Percentiles rank a stretch among this genome's conserved stretches.
Evolutionary conservation across 2,888 invertebrate genomes (phyloP).

Genomic region (Prosopocoilus inquinatus): DNA sequence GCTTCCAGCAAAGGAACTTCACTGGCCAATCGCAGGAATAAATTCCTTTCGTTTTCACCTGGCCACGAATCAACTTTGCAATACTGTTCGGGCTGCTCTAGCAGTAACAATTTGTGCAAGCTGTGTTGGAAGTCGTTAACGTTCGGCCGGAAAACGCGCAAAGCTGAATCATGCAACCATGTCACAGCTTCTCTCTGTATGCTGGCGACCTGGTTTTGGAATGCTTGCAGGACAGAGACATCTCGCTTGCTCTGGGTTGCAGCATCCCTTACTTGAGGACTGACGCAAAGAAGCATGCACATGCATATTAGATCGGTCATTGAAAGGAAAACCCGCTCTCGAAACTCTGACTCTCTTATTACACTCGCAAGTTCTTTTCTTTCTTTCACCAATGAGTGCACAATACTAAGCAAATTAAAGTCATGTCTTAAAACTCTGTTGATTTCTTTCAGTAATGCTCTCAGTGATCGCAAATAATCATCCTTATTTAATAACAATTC

Average conservation of each 20-base stretch:
- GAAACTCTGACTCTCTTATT: slow-evolving; percentile 64
- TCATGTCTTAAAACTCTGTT: slow-evolving; percentile 81
- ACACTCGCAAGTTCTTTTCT: slow-evolving; percentile 61
- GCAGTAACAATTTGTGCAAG: slow-evolving; percentile 74
- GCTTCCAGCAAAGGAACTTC: slow-evolving; percentile 88
- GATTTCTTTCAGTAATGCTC: slow-evolving; percentile 84
- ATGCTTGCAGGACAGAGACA: slow-evolving; percentile 53
- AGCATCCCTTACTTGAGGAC: slow-evolving; percentile 71
- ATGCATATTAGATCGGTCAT: slow-evolving; percentile 83
- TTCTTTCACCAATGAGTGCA: slow-evolving; percentile 70
- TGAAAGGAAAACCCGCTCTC: slow-evolving; percentile 81
- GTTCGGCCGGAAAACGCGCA: slow-evolving; percentile 69
- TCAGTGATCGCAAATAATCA: slow-evolving; percentile 84
- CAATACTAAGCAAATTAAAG: slow-evolving; percentile 76
- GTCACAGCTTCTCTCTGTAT: slow-evolving; percentile 84
- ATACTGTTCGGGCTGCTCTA: slow-evolving; percentile 78
- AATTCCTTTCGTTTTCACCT: slow-evolving; percentile 81
- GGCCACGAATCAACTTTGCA: slow-evolving; percentile 85
- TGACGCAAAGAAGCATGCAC: slow-evolving; percentile 76
- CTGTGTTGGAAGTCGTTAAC: slow-evolving; percentile 73
- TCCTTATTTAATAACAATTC: slow-evolving; percentile 85
- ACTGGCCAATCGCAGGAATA: slow-evolving; percentile 75
- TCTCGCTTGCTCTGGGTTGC: slow-evolving; percentile 53
- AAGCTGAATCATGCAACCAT: slow-evolving; percentile 84
- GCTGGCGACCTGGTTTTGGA: slow-evolving; percentile 49